These are phyloP conservation scores for Cepaea hortensis DNA, from an alignment of 2,888 invertebrate species.

Conservation along the genomic window DNA sequence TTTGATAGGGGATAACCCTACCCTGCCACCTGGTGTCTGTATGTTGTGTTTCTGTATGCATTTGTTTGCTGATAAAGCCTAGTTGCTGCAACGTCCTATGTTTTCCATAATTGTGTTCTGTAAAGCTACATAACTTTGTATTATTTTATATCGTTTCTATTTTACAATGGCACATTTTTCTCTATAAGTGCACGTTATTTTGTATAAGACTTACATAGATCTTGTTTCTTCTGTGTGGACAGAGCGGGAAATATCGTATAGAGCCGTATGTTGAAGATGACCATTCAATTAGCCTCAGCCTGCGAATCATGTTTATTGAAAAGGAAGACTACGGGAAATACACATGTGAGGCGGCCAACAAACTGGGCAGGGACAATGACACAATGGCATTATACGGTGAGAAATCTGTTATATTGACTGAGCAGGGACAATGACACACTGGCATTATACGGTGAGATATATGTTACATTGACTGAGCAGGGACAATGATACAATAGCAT, in stretches of 20 bases:
- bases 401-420: neutral
- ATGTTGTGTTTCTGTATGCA: too few relatives aligned
- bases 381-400: constrained; percentile 62
- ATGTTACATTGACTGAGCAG: neutral
- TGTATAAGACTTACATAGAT: too few relatives aligned
- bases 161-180: too few relatives aligned
- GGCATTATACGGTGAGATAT: constrained; percentile 45
- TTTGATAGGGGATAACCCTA: too few relatives aligned
- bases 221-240: neutral
- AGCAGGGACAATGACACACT: constrained; percentile 55
- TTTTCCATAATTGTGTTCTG: too few relatives aligned
- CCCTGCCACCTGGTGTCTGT: too few relatives aligned
- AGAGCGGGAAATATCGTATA: constrained; percentile 57
- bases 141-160: too few relatives aligned
- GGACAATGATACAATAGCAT: neutral
- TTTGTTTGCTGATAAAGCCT: too few relatives aligned
- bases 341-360: constrained; percentile 61
- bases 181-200: too few relatives aligned
- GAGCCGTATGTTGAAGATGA: constrained; percentile 61
- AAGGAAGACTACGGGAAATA: constrained; percentile 62
- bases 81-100: too few relatives aligned
- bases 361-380: constrained; percentile 55
- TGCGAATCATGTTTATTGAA: constrained; percentile 58
- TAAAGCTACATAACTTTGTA: too few relatives aligned
- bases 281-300: constrained; percentile 56